phyloP scores from a whole-genome alignment of 1,140 invertebrate genomes.

The Rhizoglyphus robini region DNA sequence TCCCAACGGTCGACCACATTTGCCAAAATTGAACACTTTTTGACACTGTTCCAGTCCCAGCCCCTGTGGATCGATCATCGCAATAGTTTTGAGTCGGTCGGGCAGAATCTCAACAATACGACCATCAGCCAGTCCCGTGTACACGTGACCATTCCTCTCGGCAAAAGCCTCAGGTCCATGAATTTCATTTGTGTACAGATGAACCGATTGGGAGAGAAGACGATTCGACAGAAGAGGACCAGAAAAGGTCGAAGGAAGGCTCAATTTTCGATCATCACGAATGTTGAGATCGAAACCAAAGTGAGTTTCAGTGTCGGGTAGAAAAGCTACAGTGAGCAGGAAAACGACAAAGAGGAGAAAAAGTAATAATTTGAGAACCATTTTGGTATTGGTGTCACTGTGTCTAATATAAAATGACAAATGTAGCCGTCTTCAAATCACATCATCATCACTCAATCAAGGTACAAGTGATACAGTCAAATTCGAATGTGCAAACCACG shows the following conservation, averaged over 20 bases:
- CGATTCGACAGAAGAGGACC: conserved; percentile 46
- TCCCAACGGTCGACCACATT: conserved; percentile 67
- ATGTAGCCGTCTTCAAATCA: too few relatives aligned
- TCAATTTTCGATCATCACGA: background rate
- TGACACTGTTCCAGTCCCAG: background rate
- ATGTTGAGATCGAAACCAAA: too few relatives aligned
- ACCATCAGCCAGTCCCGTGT: conserved; percentile 22
- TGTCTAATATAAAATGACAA: too few relatives aligned
- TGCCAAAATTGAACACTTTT: conserved; percentile 30
- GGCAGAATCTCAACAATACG: conserved; percentile 18
- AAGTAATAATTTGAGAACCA: too few relatives aligned
- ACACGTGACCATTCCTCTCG: conserved; percentile 37
- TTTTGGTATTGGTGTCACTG: too few relatives aligned
- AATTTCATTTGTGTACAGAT: conserved; percentile 47
- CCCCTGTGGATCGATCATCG: conserved; percentile 12
- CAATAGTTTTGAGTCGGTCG: conserved; percentile 14
- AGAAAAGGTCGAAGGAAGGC: conserved; percentile 32
- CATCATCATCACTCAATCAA: too few relatives aligned
- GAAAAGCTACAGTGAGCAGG: too few relatives aligned
- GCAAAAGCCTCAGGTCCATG: conserved; percentile 55
- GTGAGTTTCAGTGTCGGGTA: too few relatives aligned
- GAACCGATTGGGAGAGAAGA: conserved; percentile 45
- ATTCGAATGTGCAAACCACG: too few relatives aligned
- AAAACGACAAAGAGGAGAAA: too few relatives aligned
- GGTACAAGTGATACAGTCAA: too few relatives aligned